phyloP scores from a whole-genome alignment of 23 tunicate species.

The Trididemnum miniatum region DNA sequence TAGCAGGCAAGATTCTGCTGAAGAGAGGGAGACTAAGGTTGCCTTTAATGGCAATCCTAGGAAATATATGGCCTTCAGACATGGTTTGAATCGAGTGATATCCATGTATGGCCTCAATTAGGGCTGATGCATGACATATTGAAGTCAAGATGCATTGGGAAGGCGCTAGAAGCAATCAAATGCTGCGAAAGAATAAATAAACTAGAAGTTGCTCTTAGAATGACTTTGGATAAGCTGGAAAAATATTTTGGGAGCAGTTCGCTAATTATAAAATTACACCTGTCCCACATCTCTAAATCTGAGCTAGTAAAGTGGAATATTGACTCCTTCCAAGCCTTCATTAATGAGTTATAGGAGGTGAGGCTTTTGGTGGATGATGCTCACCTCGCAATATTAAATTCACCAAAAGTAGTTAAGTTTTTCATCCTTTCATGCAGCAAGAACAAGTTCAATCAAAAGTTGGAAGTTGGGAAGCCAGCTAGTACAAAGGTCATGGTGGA shows the following conservation, averaged over 20 bases:
- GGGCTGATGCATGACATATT: conserved; percentile 3
- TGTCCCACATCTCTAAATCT: background rate
- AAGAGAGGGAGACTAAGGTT: conserved; percentile 14
- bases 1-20: conserved; percentile 14
- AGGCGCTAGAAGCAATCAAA: conserved; percentile 25
- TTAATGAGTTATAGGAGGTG: conserved; percentile 15
- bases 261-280: background rate
- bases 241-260: background rate
- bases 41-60: conserved; percentile 7
- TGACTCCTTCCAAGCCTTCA: conserved; percentile 4
- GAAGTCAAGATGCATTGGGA: conserved; percentile 13
- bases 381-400: background rate
- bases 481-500: background rate
- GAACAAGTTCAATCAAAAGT: background rate
- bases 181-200: conserved; percentile 20
- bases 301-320: conserved; percentile 5
- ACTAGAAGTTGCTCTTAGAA: conserved; percentile 13
- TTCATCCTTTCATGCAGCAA: conserved; percentile 16
- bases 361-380: background rate
- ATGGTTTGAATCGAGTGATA: conserved; percentile 4
- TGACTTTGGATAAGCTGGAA: conserved; percentile 2
- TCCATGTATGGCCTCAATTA: background rate
- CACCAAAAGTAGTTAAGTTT: conserved; percentile 12
- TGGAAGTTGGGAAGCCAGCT: background rate
- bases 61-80: conserved; percentile 7